Evolutionary conservation across 1,140 invertebrate species (phyloP).

Genomic region (Sarcophaga bullata): DNA sequence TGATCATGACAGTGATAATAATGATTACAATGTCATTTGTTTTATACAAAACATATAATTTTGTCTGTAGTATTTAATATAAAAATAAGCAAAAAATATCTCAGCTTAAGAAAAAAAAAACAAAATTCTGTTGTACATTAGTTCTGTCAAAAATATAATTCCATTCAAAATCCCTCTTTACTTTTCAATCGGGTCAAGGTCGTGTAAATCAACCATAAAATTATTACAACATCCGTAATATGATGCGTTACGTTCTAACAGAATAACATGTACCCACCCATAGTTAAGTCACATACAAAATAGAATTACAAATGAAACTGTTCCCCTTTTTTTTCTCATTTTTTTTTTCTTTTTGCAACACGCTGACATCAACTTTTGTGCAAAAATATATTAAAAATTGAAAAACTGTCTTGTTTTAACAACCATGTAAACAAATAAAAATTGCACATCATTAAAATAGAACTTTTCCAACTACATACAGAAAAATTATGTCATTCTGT

Average conservation of each 20-base stretch:
- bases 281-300: background rate
- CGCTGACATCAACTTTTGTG: conserved; percentile 11
- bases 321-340: no score
- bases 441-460: background rate
- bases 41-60: background rate
- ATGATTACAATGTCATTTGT: conserved; percentile 9
- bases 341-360: background rate
- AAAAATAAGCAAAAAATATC: no score
- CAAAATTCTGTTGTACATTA: no score
- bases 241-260: background rate
- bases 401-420: background rate
- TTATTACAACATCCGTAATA: background rate
- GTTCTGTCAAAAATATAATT: no score
- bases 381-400: background rate
- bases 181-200: background rate
- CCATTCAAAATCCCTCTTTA: background rate
- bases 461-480: background rate
- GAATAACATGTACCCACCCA: background rate
- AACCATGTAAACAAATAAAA: background rate
- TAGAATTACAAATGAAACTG: background rate
- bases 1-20: background rate
- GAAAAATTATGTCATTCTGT: conserved; percentile 19
- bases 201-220: background rate
- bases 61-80: no score
- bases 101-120: no score